Conservation (phyloP, 2,888 invertebrate species). For the Agriotes lineatus region DNA sequence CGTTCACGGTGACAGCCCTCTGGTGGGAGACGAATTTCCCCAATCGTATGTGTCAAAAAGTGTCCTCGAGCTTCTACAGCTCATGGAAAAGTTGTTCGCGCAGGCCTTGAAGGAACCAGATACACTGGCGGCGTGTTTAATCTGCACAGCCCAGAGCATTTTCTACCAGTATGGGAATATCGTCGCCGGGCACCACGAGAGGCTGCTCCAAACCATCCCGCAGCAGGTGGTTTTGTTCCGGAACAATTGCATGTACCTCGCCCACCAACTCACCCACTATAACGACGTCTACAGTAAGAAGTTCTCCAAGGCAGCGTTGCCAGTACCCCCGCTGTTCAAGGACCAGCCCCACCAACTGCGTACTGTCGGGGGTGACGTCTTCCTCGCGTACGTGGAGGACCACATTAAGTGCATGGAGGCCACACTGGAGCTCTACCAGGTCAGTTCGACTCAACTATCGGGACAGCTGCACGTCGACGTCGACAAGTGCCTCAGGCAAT, state of each 20-base stretch:
- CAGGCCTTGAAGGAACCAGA: constrained; percentile 75
- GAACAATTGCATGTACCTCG: constrained; percentile 92
- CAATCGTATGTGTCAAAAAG: constrained; percentile 74
- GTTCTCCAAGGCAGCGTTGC: constrained; percentile 67
- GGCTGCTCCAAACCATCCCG: constrained; percentile 85
- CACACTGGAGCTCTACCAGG: constrained; percentile 82
- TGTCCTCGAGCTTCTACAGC: constrained; percentile 73
- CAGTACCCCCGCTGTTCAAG: constrained; percentile 73
- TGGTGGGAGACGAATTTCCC: constrained; percentile 69
- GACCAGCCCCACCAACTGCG: constrained; percentile 78
- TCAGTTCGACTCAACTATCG: constrained; percentile 63
- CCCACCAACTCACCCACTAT: constrained; percentile 78
- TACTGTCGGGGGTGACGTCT: constrained; percentile 76
- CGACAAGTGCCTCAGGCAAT: constrained; percentile 84
- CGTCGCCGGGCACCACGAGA: constrained; percentile 84
- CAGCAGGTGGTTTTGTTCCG: constrained; percentile 90
- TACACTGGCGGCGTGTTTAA: constrained; percentile 74
- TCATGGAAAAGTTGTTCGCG: constrained; percentile 75
- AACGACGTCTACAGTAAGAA: constrained; percentile 76
- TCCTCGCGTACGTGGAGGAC: constrained; percentile 79
- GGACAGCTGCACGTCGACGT: constrained; percentile 72
- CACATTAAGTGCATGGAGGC: constrained; percentile 83
- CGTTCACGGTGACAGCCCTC: constrained; percentile 61
- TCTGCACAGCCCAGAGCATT: constrained; percentile 78
- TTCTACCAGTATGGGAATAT: constrained; percentile 83